A percentile compares a stretch with the other conserved stretches of the same genome.
Evolutionary conservation across 2,797 vertebrate species (phyloP).

Genomic region (Scyliorhinus canicula): DNA sequence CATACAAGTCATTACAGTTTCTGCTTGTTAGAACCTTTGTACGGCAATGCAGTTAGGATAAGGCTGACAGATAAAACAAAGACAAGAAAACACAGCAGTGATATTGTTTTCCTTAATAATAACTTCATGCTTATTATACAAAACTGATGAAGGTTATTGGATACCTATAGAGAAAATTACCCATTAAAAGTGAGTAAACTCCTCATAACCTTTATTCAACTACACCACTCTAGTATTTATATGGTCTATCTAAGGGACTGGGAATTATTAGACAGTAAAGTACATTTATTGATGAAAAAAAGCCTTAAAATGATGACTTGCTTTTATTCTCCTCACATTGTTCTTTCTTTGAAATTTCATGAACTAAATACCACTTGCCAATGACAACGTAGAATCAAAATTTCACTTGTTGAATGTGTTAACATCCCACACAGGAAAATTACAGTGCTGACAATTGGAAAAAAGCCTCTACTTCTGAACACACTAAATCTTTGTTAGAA

Average conservation of each 20-base stretch:
- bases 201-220: constrained; percentile 2
- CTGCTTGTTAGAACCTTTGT: background rate
- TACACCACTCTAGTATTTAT: background rate
- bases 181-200: constrained; percentile 18
- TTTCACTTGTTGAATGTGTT: constrained; percentile 24
- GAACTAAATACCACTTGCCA: constrained; percentile 17
- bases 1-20: background rate
- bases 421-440: constrained; percentile 26
- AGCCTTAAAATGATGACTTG: background rate
- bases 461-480: background rate
- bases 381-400: constrained; percentile 29
- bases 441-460: background rate
- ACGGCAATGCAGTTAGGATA: background rate
- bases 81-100: background rate
- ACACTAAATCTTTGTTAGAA: constrained; percentile 19
- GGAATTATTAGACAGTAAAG: background rate
- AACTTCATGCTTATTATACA: constrained; percentile 21
- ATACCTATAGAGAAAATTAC: constrained; percentile 34
- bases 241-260: background rate
- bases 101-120: constrained; percentile 13
- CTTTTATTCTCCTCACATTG: constrained; percentile 10
- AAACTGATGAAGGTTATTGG: constrained; percentile 22
- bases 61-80: constrained; percentile 24
- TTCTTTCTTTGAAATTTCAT: constrained; percentile 30
- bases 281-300: background rate